Evolutionary conservation across 1,140 invertebrate genomes (phyloP).

Genomic region (Gonioctena quinquepunctata): DNA sequence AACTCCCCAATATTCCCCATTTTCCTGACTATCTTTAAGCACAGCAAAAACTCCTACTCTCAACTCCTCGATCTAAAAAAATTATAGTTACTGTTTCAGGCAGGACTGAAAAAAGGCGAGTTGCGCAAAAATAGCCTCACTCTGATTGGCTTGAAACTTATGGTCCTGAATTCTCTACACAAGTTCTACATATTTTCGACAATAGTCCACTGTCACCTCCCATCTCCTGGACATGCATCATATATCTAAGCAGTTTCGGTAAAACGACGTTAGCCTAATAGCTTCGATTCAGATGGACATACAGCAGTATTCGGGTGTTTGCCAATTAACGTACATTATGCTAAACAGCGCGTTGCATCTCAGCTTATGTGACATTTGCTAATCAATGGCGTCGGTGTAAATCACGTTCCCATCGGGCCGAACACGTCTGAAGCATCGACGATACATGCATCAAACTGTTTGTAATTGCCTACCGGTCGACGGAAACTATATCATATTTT

Average conservation of each 20-base stretch:
- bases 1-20: no score
- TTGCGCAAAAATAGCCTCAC: no score
- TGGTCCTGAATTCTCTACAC: not conserved
- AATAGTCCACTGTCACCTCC: not conserved
- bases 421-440: constrained; percentile 38
- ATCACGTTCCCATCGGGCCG: constrained; percentile 44
- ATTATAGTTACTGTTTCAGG: no score
- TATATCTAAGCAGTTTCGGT: not conserved
- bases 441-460: constrained; percentile 44
- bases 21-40: no score
- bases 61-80: no score
- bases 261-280: constrained; percentile 39
- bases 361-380: constrained; percentile 48
- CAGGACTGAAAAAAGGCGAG: no score
- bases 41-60: no score
- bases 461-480: constrained; percentile 41
- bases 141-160: no score
- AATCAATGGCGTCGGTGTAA: constrained; percentile 49
- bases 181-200: not conserved
- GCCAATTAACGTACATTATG: constrained; percentile 49
- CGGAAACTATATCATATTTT: constrained; percentile 40
- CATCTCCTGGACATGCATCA: not conserved
- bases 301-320: constrained; percentile 43
- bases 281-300: constrained; percentile 45
- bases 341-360: constrained; percentile 48